Base-by-base conservation (phyloP, 2,888 invertebrate genomes). In the Dermolepida albohirtum region DNA sequence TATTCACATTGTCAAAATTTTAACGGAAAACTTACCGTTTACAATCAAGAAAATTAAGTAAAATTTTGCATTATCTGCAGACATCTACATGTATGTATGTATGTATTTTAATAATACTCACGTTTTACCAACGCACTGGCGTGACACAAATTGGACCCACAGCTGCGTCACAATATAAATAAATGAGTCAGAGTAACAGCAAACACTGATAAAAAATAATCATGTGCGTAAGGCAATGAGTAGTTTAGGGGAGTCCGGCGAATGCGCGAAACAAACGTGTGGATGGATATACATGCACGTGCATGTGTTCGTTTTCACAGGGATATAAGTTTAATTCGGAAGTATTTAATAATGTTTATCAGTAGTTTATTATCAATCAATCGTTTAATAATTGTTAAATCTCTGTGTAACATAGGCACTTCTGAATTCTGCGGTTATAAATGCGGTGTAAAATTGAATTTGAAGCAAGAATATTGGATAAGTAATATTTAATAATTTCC, bases 131-230 rank as follows among this genome's bases (percentile, higher is more conserved):
- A 62, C 59, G 59, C 59, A 47, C 59, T 47, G 59, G 49, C 16
- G 43, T 62, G 49, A 62, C 47, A 62, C 39, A 43, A 34, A 62
- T 62, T 62, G 47, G 29, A 62, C 59, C 59, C 59, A 59, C 59
- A 62, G 59, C 59, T 62, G 59, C 47, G 59, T 62, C 11, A 34
- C 16, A 49, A 62, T 29, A 62, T 62, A 62, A 62, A 62, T 62
- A 62, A 62, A 62, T 62, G 59, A 62, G 47, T 49, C 59, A 47
- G 47, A 34, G 47, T 49, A 62, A 47, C 59, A 34, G 59, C 47
- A 62, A 62, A 47, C 47, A 62, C 59, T 49, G 59, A 62, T 62
- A 62, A 62, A 62, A 62, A 62, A 62, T 17, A 62, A 62, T 62
- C 59, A 62, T 47, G 59, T 62, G 59, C 59, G 47, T 62, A 47